Percentiles rank a stretch among this genome's conserved stretches.
Conservation (phyloP, 2,113 vertebrate species). For the Tupaia chinensis region DNA sequence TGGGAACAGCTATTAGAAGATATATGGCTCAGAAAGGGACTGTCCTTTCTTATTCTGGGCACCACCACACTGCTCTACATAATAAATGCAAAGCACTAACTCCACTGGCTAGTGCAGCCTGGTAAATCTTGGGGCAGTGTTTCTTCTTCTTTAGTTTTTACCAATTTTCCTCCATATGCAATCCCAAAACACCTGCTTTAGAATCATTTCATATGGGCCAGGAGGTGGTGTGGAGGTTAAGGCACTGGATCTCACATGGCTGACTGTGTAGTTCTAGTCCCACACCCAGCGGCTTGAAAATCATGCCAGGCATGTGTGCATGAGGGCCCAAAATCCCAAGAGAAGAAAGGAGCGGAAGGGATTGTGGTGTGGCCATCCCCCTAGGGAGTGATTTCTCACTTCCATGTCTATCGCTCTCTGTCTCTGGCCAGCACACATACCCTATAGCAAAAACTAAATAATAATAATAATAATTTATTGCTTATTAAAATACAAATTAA, state of each 20-base stretch:
- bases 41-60: conserved; percentile 41
- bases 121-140: background rate
- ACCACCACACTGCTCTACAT: background rate
- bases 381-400: too few relatives aligned
- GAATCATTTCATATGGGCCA: background rate
- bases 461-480: background rate
- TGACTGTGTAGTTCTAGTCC: too few relatives aligned
- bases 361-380: too few relatives aligned
- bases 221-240: too few relatives aligned
- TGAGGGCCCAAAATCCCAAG: too few relatives aligned
- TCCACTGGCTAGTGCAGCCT: background rate
- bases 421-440: too few relatives aligned
- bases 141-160: background rate
- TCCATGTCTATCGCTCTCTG: too few relatives aligned
- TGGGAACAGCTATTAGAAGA: conserved; percentile 43
- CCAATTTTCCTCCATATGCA: conserved; percentile 39
- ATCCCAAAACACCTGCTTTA: conserved; percentile 24
- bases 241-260: too few relatives aligned
- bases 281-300: too few relatives aligned
- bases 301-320: too few relatives aligned
- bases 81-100: background rate
- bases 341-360: too few relatives aligned
- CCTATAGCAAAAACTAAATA: too few relatives aligned
- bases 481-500: conserved; percentile 34
- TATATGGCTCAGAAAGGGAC: conserved; percentile 40